phyloP scores from a whole-genome alignment of 2,113 vertebrate species.

The Marcusenius ussheri region DNA sequence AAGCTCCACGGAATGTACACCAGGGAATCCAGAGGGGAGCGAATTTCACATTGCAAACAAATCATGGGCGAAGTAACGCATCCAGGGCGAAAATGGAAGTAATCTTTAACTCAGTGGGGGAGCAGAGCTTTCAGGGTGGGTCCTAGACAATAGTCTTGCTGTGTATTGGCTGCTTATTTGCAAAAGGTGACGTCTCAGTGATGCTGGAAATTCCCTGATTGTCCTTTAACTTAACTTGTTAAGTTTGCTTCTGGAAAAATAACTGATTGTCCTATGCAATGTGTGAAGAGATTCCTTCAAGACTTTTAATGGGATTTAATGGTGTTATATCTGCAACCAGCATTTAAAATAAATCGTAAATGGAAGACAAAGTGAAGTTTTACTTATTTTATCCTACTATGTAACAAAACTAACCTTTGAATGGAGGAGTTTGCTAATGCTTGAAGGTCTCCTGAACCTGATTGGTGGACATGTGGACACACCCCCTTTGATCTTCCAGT shows the following conservation, averaged over 20 bases:
- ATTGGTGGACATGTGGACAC: background rate
- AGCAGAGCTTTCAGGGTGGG: background rate
- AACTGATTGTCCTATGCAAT: background rate
- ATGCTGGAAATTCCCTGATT: conserved; percentile 1
- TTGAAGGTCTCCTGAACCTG: background rate
- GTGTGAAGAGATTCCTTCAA: background rate
- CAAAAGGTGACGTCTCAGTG: background rate
- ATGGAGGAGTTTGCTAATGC: background rate
- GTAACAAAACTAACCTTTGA: background rate
- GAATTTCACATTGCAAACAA: conserved; percentile 10
- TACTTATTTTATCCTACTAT: background rate
- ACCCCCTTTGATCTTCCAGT: background rate
- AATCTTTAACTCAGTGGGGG: conserved; percentile 13
- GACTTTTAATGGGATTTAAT: background rate
- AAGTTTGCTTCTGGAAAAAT: background rate
- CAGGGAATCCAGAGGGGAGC: background rate
- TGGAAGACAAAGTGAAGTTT: background rate
- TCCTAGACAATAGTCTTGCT: background rate
- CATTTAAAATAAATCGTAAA: background rate
- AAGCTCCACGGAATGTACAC: background rate
- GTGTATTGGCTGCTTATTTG: background rate
- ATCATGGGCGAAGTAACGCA: conserved; percentile 10
- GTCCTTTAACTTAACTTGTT: background rate
- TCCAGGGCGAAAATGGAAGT: conserved; percentile 11
- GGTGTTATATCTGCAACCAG: background rate